Conservation (phyloP, 2,113 vertebrate species). For the Poecile atricapillus region DNA sequence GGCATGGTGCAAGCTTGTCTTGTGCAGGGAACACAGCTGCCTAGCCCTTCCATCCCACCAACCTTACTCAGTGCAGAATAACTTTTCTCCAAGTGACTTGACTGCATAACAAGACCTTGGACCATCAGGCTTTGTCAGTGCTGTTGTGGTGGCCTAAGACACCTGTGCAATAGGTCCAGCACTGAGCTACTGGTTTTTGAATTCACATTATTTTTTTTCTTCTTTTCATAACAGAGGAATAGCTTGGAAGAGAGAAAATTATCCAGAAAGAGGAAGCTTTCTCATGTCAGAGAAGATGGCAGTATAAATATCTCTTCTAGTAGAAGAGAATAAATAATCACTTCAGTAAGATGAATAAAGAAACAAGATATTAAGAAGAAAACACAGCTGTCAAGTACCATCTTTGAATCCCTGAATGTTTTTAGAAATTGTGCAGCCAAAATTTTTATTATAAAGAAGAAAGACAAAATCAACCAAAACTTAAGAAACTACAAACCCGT, state of each 20-base stretch:
- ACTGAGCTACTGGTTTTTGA: not conserved
- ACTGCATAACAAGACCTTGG: not conserved
- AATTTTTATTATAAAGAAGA: not conserved
- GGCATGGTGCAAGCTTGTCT: not conserved
- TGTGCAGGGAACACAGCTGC: not conserved
- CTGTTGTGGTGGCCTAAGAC: not conserved
- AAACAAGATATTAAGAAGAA: not conserved
- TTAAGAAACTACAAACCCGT: not conserved
- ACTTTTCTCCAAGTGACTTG: not conserved
- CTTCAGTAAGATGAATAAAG: not conserved
- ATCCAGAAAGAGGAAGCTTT: not conserved
- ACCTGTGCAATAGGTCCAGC: not conserved
- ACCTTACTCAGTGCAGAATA: not conserved
- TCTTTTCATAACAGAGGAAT: not conserved
- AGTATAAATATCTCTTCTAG: not conserved
- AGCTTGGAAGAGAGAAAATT: not conserved
- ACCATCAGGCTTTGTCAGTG: not conserved
- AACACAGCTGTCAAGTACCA: not conserved
- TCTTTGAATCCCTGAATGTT: not conserved
- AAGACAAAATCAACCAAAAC: not conserved
- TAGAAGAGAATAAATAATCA: constrained; percentile 15
- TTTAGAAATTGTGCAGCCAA: not conserved
- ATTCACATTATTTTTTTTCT: not conserved
- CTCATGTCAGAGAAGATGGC: not conserved
- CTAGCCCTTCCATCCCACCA: not conserved